phyloP scores from a whole-genome alignment of 1,140 invertebrate genomes.

The Lasioglossum baleicum region DNA sequence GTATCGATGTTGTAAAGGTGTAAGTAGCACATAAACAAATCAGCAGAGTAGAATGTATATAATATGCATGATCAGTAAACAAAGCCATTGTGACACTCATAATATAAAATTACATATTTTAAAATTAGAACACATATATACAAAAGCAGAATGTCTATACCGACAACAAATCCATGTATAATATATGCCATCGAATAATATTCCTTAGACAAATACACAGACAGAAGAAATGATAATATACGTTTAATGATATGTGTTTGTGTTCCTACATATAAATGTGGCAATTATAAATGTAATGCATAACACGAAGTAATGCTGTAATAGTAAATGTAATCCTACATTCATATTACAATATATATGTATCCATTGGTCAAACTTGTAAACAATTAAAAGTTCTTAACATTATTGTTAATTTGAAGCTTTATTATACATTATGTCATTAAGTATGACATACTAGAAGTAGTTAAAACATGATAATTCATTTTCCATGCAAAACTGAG shows the following conservation, averaged over 20 bases:
- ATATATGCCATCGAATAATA: background rate
- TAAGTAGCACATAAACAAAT: constrained; percentile 14
- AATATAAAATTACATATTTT: constrained; percentile 19
- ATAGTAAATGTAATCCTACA: background rate
- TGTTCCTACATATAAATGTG: background rate
- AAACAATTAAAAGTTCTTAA: background rate
- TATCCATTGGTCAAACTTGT: background rate
- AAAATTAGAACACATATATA: constrained; percentile 15
- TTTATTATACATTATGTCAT: background rate
- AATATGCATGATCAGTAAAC: background rate
- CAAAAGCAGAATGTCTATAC: background rate
- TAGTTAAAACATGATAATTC: background rate
- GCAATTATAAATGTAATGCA: background rate
- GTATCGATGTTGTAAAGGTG: constrained; percentile 55
- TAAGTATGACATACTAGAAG: constrained; percentile 2
- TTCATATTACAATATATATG: background rate
- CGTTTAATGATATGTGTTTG: background rate
- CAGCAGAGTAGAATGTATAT: constrained; percentile 28
- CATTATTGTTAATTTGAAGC: background rate
- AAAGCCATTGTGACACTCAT: constrained; percentile 29
- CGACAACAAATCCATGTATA: background rate
- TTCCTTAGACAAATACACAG: background rate
- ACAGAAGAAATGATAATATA: constrained; percentile 3
- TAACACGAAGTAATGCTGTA: background rate
- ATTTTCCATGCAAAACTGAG: constrained; percentile 32